Evolutionary conservation across 2,888 invertebrate genomes (phyloP), one percentile per base, ranked within the genome.

Genomic region (Drosophila fulvimacula): DNA sequence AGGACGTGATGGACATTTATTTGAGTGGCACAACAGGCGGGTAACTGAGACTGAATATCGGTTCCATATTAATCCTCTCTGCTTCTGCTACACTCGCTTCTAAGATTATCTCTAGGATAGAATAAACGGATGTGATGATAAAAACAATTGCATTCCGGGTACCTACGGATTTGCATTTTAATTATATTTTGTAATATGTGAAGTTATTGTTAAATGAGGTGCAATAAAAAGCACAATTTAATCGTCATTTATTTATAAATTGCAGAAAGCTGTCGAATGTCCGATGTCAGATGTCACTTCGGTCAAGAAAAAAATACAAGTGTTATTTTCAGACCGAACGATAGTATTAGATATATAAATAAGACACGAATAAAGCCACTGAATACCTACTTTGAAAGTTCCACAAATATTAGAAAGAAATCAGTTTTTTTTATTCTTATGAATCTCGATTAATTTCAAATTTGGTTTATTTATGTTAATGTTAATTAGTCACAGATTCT

Each of bases 1-100:
- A 68, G 24, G 32, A 66, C 2, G 57, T 68, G 30, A 87, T 85
- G 85, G 70, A 86, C 17, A 82, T 87, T 39, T 82, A 84, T 53
- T 21, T 80, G 17, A 65, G 46, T 0, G 82, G 80, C 11, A 81
- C 65, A n/a, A 76, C 68, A 0, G 85, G 85, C 0, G 87, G 84
- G 9, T 83, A 56, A 76, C 13, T n/a, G 17, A 21, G 10, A 9
- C 19, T 21, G 21, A 2, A 6, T 19, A n/a, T 55, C 9, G 10
- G 10, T 3, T 32, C 9, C 17, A 15, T 41, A 4, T 32, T n/a
- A 13, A 10, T 30, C 10, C 17, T 30, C 30, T 17, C 17, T 13
- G 46, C 24, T 46, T 27, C 39, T 10, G 19, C 10, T n/a, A 0
- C n/a, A 1, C n/a, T n/a, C 13, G 7, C n/a, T 5, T 15, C 5